A percentile compares a stretch with the other conserved stretches of the same genome.
Evolutionary conservation across 2,888 invertebrate species (phyloP).

Genomic region (Lasioglossum zephyrum): DNA sequence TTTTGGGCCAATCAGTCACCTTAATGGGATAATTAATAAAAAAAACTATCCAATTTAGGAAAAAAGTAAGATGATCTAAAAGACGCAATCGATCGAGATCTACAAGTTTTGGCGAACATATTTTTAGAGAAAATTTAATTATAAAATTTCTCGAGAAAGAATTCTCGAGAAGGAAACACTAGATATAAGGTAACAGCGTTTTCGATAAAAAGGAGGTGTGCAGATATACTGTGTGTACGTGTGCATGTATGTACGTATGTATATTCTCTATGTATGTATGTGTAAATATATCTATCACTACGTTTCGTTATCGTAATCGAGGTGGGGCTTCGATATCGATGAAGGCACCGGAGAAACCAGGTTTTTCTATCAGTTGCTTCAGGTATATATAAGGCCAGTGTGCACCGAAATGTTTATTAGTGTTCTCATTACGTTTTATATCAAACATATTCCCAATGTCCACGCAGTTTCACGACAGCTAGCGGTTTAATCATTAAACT

Average conservation of each 20-base stretch:
- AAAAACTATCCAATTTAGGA: too few relatives aligned
- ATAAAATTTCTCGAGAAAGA: too few relatives aligned
- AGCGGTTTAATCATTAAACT: neutral
- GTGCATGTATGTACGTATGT: slow-evolving; percentile 9
- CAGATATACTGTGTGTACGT: neutral
- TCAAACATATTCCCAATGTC: slow-evolving; percentile 29
- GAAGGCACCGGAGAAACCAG: slow-evolving; percentile 79
- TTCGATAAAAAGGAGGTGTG: slow-evolving; percentile 26
- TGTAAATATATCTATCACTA: slow-evolving; percentile 70
- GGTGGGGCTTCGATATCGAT: slow-evolving; percentile 83
- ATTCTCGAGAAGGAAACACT: too few relatives aligned
- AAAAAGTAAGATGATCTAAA: too few relatives aligned
- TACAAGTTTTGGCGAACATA: too few relatives aligned
- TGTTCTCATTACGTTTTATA: slow-evolving; percentile 72
- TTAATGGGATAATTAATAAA: too few relatives aligned
- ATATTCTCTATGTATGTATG: slow-evolving; percentile 9
- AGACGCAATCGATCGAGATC: too few relatives aligned
- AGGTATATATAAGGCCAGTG: slow-evolving; percentile 79
- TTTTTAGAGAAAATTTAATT: too few relatives aligned
- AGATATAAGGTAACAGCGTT: slow-evolving; percentile 8
- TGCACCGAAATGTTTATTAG: slow-evolving; percentile 80
- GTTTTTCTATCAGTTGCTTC: slow-evolving; percentile 80
- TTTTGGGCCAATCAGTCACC: too few relatives aligned
- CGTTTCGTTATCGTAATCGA: slow-evolving; percentile 78
- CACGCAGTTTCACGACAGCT: slow-evolving; percentile 11